These are phyloP conservation scores for Dasypogon diadema DNA, from an alignment of 2,888 invertebrate species.

Conservation along the genomic window DNA sequence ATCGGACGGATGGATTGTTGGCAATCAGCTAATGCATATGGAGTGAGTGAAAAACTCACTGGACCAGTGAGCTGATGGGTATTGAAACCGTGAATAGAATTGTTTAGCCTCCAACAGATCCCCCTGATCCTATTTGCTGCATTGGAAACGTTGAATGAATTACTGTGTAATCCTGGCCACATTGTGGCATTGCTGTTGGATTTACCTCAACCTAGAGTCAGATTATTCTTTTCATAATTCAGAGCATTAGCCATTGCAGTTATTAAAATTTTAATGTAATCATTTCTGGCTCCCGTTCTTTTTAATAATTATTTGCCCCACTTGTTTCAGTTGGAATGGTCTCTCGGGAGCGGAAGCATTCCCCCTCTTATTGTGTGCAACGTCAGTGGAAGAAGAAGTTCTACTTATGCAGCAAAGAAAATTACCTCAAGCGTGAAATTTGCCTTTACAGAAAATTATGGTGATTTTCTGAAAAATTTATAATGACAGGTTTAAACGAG, in stretches of 20 bases:
- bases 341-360: neutral
- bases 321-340: neutral
- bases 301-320: neutral
- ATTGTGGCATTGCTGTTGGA: conserved; percentile 32
- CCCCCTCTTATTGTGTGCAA: conserved; percentile 2
- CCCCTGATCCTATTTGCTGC: conserved; percentile 14
- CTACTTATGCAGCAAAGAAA: neutral
- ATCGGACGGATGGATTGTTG: neutral
- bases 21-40: conserved; percentile 40
- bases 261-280: conserved; percentile 47
- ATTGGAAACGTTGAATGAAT: conserved; percentile 10
- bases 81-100: neutral
- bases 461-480: conserved; percentile 20
- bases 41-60: neutral
- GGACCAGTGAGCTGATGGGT: neutral
- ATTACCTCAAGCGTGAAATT: neutral
- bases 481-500: conserved; percentile 19
- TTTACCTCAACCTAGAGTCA: neutral
- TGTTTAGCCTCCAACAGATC: conserved; percentile 5
- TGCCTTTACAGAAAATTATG: neutral
- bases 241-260: conserved; percentile 34
- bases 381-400: neutral
- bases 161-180: conserved; percentile 34
- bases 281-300: neutral
- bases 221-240: conserved; percentile 34